Conservation (phyloP, 2,888 invertebrate species). For the Oscheius sp. region DNA sequence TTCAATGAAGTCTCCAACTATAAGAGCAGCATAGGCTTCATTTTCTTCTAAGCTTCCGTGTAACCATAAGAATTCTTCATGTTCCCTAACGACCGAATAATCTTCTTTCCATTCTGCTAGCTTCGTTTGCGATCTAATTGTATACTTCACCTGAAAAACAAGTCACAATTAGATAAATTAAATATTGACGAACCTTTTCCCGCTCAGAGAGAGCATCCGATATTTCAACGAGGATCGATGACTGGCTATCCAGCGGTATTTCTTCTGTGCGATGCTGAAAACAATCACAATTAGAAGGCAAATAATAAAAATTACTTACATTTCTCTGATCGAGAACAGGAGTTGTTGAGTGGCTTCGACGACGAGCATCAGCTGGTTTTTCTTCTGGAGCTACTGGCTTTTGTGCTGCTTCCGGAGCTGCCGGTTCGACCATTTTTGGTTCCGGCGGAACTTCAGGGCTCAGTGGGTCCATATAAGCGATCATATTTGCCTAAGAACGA, state of each 20-base stretch:
- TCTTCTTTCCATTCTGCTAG: constrained; percentile 88
- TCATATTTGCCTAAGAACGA: neutral
- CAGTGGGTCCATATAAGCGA: neutral
- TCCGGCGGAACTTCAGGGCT: neutral
- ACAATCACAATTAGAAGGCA: constrained; percentile 1
- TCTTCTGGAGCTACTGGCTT: neutral
- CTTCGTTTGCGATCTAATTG: constrained; percentile 87
- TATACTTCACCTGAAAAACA: constrained; percentile 85
- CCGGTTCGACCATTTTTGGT: neutral
- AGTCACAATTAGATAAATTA: neutral
- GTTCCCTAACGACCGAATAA: constrained; percentile 90
- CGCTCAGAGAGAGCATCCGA: constrained; percentile 98
- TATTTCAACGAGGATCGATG: constrained; percentile 83
- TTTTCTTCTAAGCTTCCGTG: constrained; percentile 97
- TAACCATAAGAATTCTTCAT: constrained; percentile 99
- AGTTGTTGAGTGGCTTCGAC: no score
- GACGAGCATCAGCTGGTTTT: neutral
- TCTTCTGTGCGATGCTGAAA: constrained; percentile 70
- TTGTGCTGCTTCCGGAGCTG: neutral
- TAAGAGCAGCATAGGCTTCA: constrained; percentile 94
- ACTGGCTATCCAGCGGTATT: constrained; percentile 59
- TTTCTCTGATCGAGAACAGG: neutral
- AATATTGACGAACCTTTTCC: constrained; percentile 82
- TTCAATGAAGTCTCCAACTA: constrained; percentile 80
- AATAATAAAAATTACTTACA: neutral